A percentile compares a stretch with the other conserved stretches of the same genome.
Evolutionary conservation across 2,113 vertebrate species (phyloP).

Genomic region (Neotoma lepida): DNA sequence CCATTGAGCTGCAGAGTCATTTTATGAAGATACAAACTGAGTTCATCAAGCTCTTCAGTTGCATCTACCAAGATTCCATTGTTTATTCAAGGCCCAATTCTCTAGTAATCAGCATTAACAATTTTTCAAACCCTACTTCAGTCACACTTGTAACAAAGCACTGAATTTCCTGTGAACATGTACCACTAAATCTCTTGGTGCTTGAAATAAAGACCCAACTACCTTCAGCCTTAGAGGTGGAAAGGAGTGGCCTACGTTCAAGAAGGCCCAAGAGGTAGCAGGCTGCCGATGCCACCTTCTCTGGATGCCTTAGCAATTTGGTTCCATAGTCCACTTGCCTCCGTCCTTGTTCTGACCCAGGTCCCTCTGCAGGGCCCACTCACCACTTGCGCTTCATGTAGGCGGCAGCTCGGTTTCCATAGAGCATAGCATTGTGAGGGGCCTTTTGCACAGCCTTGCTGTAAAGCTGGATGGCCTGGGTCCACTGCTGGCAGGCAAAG

Average conservation of each 20-base stretch:
- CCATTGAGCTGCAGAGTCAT: not conserved
- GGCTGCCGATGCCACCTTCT: not conserved
- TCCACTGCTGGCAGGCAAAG: slow-evolving; percentile 98
- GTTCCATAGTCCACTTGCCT: not conserved
- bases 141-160: slow-evolving; percentile 2
- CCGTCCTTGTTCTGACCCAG: not conserved
- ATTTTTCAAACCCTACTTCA: not conserved
- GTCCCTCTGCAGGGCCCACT: slow-evolving; percentile 44
- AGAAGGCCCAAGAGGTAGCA: not conserved
- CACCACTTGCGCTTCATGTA: slow-evolving; percentile 99
- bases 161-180: not conserved
- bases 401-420: slow-evolving; percentile 97
- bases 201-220: not conserved
- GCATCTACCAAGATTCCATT: not conserved
- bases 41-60: slow-evolving; percentile 43
- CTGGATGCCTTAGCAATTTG: not conserved
- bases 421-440: slow-evolving; percentile 95
- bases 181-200: slow-evolving; percentile 11
- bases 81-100: slow-evolving; percentile 27
- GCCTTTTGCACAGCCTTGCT: slow-evolving; percentile 94
- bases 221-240: not conserved
- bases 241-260: not conserved
- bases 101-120: not conserved
- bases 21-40: slow-evolving; percentile 25
- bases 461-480: slow-evolving; percentile 98